Percentiles rank a stretch among this genome's conserved stretches.
Conservation (phyloP, 2,113 vertebrate species). For the Clarias macrocephalus region DNA sequence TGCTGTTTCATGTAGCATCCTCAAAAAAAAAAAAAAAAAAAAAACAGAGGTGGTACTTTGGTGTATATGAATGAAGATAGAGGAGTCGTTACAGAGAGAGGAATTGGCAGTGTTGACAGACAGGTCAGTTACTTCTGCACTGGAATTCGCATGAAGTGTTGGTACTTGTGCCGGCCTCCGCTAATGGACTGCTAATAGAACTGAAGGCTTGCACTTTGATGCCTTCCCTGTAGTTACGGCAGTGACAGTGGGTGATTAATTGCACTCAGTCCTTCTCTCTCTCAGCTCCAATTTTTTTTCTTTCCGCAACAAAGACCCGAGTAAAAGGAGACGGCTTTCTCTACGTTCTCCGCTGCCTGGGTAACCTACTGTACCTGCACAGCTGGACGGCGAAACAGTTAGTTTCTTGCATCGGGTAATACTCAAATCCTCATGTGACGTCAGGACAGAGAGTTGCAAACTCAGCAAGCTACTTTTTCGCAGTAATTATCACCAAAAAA, state of each 20-base stretch:
- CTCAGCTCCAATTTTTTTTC: slow-evolving; percentile 51
- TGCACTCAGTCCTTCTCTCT: slow-evolving; percentile 63
- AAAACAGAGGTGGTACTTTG: neutral
- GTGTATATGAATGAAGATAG: slow-evolving; percentile 22
- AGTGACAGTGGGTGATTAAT: slow-evolving; percentile 76
- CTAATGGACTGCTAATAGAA: slow-evolving; percentile 83
- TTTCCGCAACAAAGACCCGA: slow-evolving; percentile 12
- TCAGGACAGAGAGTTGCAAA: slow-evolving; percentile 65
- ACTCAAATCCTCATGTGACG: slow-evolving; percentile 56
- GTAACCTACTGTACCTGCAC: slow-evolving; percentile 36
- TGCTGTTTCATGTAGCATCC: neutral
- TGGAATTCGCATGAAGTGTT: slow-evolving; percentile 67
- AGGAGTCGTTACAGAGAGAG: slow-evolving; percentile 52
- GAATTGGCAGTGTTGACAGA: slow-evolving; percentile 52
- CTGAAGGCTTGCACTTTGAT: slow-evolving; percentile 65
- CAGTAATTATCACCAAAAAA: slow-evolving; percentile 70
- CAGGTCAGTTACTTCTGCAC: slow-evolving; percentile 62
- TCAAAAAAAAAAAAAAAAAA: neutral
- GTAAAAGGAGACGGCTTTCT: slow-evolving; percentile 35
- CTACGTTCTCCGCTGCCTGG: slow-evolving; percentile 32
- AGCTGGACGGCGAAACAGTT: slow-evolving; percentile 48
- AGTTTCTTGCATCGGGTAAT: slow-evolving; percentile 37
- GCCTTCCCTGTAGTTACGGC: slow-evolving; percentile 67
- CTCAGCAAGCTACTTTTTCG: slow-evolving; percentile 69
- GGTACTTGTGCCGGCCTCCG: slow-evolving; percentile 65